These are phyloP conservation scores for Neoniphon sammara DNA, from an alignment of 2,797 vertebrate genomes.

Conservation along the genomic window DNA sequence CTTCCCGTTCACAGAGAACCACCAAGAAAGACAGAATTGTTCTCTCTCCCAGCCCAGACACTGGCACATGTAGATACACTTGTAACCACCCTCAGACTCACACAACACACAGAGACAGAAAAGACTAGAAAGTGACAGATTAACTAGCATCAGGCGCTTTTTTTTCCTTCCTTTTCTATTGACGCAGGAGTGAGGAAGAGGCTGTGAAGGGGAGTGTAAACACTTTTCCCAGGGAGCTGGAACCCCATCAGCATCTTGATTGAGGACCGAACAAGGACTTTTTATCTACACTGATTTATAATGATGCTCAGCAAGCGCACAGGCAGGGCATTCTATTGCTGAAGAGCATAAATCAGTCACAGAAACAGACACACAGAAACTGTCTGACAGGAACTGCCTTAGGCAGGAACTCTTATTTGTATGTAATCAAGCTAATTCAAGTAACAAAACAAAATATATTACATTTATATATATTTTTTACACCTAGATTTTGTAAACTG, in stretches of 20 bases:
- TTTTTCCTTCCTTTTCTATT: conserved; percentile 26
- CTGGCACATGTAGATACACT: conserved; percentile 29
- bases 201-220: conserved; percentile 23
- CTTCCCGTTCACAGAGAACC: conserved; percentile 22
- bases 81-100: conserved; percentile 1
- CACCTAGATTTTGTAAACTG: conserved; percentile 1
- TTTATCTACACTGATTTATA: conserved; percentile 29
- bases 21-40: conserved; percentile 56
- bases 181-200: conserved; percentile 14
- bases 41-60: conserved; percentile 37
- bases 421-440: conserved; percentile 8
- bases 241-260: conserved; percentile 28
- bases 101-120: conserved; percentile 6
- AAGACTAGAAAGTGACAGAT: conserved; percentile 29
- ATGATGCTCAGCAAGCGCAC: conserved; percentile 24
- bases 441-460: neutral
- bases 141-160: conserved; percentile 25
- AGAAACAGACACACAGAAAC: conserved; percentile 5
- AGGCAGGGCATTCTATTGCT: conserved; percentile 9
- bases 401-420: neutral
- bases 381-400: neutral
- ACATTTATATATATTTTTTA: neutral
- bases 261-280: conserved; percentile 28
- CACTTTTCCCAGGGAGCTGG: conserved; percentile 30
- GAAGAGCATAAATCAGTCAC: conserved; percentile 3